A percentile compares a stretch with the other conserved stretches of the same genome.
phyloP scores from a whole-genome alignment of 2,113 vertebrate genomes.

The Ammospiza caudacuta region DNA sequence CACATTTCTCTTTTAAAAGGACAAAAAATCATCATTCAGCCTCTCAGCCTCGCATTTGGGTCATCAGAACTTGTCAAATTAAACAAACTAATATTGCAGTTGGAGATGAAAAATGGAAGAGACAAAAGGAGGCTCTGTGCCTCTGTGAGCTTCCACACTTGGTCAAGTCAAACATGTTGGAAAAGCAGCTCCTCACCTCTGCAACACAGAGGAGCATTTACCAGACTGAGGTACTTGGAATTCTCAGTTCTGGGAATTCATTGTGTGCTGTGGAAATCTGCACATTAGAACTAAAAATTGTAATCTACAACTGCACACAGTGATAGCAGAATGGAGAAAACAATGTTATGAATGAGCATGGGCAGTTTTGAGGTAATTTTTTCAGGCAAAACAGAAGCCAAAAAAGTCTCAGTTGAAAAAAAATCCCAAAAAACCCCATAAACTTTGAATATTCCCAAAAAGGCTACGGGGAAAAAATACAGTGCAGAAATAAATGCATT shows the following conservation, averaged over 20 bases:
- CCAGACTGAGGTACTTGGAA: neutral
- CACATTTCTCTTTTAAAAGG: slow-evolving; percentile 42
- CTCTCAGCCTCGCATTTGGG: neutral
- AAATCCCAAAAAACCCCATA: neutral
- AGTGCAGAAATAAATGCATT: neutral
- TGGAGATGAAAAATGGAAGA: slow-evolving; percentile 7
- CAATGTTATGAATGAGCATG: neutral
- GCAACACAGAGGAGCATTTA: neutral
- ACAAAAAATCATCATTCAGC: slow-evolving; percentile 39
- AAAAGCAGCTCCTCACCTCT: neutral
- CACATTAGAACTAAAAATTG: neutral
- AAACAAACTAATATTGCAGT: slow-evolving; percentile 48
- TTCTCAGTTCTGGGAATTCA: neutral
- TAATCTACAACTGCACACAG: neutral
- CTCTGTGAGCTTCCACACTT: neutral
- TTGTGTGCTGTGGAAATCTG: neutral
- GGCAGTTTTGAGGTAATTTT: neutral
- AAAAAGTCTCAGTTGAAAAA: neutral
- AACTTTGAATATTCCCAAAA: neutral
- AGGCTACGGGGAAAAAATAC: fast-evolving
- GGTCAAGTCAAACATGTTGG: neutral
- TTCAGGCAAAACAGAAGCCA: neutral
- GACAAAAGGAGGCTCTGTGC: neutral
- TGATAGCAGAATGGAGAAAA: neutral
- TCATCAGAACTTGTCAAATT: slow-evolving; percentile 42